Base-by-base conservation (phyloP, 2,888 invertebrate species). In the Calameuta pallipes region DNA sequence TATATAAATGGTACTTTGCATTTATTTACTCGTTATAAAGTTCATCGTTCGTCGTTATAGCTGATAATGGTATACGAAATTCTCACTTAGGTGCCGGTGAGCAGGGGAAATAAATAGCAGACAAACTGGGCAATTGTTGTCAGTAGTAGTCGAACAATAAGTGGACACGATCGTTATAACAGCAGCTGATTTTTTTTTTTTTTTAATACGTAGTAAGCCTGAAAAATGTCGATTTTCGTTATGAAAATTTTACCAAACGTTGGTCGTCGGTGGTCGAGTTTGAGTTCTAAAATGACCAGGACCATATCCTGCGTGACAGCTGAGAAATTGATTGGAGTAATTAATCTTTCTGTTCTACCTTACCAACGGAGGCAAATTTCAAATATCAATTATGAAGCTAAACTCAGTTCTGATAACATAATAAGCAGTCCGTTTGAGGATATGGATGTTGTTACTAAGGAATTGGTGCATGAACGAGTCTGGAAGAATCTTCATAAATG, bases 401-500 rank as follows among this genome's bases (percentile, higher is more conserved):
- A 56, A 9, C 15, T 56, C 23, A 56, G 56, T 56, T 23, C 56
- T 6, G 23, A 56, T 23, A 78, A 78, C 71, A n/a, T 78, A 56
- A 31, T 78, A 23, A 78, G 75, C 56, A 86, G 86, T 56, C 75
- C 76, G 2, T 81, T 70, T 34, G 79, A 74, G 30, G 82, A 78
- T 33, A 30, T 80, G 35, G 6, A 56, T 56, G 2, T 41, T 41
- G 37, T 23, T 75, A n/a, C 75, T 1, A 30, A 37, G 15, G 79
- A 79, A 77, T 78, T 81, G 12, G 11, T 86, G 11, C 87, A 94
- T 77, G 94, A 95, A 83, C 94, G 93, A 81, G 92, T 95, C 4
- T 95, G 95, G 95, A 91, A 92, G 81, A 92, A 94, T 86, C 86
- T 95, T 75, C 93, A 94, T 33, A 94, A 92, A 90, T 95, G 95